A percentile compares a stretch with the other conserved stretches of the same genome.
Conservation (phyloP, 2,888 invertebrate genomes). For the Auanema freiburgensis region DNA sequence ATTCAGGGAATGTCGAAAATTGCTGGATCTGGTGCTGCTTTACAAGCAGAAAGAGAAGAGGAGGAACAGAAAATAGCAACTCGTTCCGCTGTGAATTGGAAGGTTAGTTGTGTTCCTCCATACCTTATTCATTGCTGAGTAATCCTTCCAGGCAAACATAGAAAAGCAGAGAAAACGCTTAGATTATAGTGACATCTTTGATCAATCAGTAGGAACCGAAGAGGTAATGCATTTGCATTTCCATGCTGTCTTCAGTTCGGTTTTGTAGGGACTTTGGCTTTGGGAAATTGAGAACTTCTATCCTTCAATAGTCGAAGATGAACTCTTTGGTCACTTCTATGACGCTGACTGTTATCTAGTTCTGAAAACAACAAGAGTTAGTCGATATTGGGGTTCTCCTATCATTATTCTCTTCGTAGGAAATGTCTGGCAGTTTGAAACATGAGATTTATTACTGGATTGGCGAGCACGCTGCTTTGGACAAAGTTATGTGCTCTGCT, state of each 20-base stretch:
- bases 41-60: constrained; percentile 60
- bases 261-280: constrained; percentile 76
- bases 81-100: constrained; percentile 48
- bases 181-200: constrained; percentile 60
- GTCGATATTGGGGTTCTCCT: neutral
- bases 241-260: neutral
- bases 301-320: constrained; percentile 82
- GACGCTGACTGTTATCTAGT: constrained; percentile 95
- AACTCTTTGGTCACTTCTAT: constrained; percentile 94
- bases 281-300: constrained; percentile 99
- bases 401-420: constrained; percentile 14
- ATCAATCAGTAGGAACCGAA: constrained; percentile 80
- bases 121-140: neutral
- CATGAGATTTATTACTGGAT: constrained; percentile 99
- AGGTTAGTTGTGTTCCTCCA: constrained; percentile 25
- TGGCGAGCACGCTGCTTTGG: constrained; percentile 80
- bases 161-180: constrained; percentile 53
- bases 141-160: constrained; percentile 45
- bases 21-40: constrained; percentile 72
- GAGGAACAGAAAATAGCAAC: constrained; percentile 43
- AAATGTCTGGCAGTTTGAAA: constrained; percentile 73
- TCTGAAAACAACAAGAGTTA: constrained; percentile 49
- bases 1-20: constrained; percentile 81
- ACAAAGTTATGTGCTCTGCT: constrained; percentile 92
- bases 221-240: constrained; percentile 25